These are phyloP conservation scores for Polydrusus tereticollis DNA, from an alignment of 2,888 invertebrate species.

Conservation along the genomic window DNA sequence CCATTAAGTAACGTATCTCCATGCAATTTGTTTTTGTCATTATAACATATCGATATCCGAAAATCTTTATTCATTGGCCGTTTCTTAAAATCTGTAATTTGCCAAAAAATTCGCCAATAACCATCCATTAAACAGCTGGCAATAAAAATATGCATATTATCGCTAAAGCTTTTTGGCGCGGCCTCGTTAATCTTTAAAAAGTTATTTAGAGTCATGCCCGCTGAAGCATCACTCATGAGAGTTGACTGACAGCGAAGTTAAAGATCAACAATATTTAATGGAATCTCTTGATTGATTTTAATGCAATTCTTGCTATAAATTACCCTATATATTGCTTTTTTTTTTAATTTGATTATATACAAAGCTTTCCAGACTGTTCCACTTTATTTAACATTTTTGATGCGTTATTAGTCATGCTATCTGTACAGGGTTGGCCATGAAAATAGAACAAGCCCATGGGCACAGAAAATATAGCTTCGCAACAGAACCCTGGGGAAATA, in stretches of 20 bases:
- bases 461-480: too few species aligned
- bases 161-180: neutral
- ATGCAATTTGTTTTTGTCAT: neutral
- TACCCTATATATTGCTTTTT: too few species aligned
- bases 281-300: neutral
- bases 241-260: neutral
- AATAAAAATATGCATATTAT: constrained; percentile 22
- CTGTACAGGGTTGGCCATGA: too few species aligned
- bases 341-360: too few species aligned
- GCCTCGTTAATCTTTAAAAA: constrained; percentile 8
- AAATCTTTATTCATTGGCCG: neutral
- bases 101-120: constrained; percentile 14
- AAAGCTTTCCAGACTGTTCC: too few species aligned
- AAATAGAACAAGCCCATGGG: too few species aligned
- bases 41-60: neutral
- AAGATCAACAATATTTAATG: neutral
- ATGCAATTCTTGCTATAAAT: too few species aligned
- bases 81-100: neutral
- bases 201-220: constrained; percentile 18
- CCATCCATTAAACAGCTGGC: neutral
- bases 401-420: too few species aligned
- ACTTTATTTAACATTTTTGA: too few species aligned
- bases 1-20: too few species aligned
- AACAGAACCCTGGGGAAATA: too few species aligned
- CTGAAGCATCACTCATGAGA: neutral